These are phyloP conservation scores for Epinephelus moara DNA, from an alignment of 2,113 vertebrate genomes.

Conservation along the genomic window DNA sequence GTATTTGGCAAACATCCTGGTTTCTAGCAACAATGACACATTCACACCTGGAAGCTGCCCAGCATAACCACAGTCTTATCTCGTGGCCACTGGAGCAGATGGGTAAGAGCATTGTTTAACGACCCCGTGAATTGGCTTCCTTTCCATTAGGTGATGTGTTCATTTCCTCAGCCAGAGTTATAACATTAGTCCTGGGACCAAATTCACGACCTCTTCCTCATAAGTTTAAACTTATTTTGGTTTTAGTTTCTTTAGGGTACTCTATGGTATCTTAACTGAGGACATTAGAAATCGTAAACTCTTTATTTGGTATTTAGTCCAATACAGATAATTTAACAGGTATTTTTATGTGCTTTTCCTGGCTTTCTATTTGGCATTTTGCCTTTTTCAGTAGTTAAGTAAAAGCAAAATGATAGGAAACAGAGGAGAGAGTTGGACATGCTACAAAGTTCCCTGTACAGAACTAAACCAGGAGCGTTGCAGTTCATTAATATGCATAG, in stretches of 20 bases:
- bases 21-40: slow-evolving; percentile 17
- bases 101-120: slow-evolving; percentile 43
- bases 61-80: slow-evolving; percentile 39
- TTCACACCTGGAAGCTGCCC: slow-evolving; percentile 35
- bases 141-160: slow-evolving; percentile 38
- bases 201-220: slow-evolving; percentile 1
- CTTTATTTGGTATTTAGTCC: neutral
- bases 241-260: neutral
- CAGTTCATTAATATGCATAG: neutral
- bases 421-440: no score
- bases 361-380: neutral
- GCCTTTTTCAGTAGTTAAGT: neutral
- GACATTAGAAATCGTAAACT: neutral
- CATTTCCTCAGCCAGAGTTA: slow-evolving; percentile 44
- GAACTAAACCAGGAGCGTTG: neutral
- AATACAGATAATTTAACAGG: neutral
- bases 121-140: slow-evolving; percentile 41
- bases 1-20: neutral
- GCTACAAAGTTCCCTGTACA: neutral
- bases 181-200: neutral
- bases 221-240: neutral
- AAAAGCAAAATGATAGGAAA: neutral
- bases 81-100: slow-evolving; percentile 32
- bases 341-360: neutral
- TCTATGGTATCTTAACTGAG: neutral